Conservation (phyloP, 2,888 invertebrate genomes). For the Quadroppia sp. region DNA sequence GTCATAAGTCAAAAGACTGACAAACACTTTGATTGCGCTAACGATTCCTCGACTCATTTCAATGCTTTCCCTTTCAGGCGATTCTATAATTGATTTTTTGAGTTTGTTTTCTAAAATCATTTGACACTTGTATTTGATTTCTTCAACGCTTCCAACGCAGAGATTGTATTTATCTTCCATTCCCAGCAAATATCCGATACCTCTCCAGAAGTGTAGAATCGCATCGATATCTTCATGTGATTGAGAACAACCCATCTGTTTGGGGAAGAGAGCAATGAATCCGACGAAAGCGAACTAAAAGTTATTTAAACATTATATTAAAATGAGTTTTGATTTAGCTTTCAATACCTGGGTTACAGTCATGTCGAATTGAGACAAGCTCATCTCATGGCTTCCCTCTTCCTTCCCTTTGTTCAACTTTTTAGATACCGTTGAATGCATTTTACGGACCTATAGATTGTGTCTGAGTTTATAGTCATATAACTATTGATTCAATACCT, state of each 20-base stretch:
- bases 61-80: conserved; percentile 41
- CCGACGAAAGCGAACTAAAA: conserved; percentile 73
- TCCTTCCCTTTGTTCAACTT: conserved; percentile 41
- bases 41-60: conserved; percentile 46
- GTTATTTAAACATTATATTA: too few species aligned
- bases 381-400: conserved; percentile 18
- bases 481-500: conserved; percentile 51
- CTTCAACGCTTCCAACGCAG: conserved; percentile 40
- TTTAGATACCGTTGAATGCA: conserved; percentile 45
- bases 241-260: conserved; percentile 63
- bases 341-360: conserved; percentile 64
- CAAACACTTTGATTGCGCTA: conserved; percentile 45
- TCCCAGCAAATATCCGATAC: conserved; percentile 74
- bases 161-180: conserved; percentile 62
- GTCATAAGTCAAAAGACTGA: conserved; percentile 46
- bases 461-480: conserved; percentile 38
- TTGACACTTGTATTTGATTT: conserved; percentile 40
- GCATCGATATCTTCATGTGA: conserved; percentile 65
- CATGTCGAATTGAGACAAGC: conserved; percentile 75
- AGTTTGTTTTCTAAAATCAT: conserved; percentile 42
- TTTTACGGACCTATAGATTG: conserved; percentile 40
- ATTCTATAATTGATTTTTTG: conserved; percentile 4
- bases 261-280: conserved; percentile 61
- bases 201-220: conserved; percentile 77
- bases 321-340: too few species aligned